A percentile compares a stretch with the other conserved stretches of the same genome.
phyloP scores from a whole-genome alignment of 2,888 invertebrate species.

The Acanthosoma haemorrhoidale region DNA sequence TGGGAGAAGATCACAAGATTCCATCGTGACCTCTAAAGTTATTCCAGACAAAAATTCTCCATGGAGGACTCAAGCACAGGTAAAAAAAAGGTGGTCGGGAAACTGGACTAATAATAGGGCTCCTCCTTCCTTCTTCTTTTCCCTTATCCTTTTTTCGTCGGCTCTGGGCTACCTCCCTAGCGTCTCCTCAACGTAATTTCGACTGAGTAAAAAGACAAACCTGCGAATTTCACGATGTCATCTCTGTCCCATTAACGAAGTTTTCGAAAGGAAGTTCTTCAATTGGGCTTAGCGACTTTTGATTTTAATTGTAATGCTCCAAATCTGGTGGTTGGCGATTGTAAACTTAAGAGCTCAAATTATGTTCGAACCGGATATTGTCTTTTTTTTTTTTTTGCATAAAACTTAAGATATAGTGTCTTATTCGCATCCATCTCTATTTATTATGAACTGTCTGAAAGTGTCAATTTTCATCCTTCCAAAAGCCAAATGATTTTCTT shows the following conservation, averaged over 20 bases:
- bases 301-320: too few relatives aligned
- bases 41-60: constrained; percentile 8
- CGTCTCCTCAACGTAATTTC: neutral
- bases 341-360: too few relatives aligned
- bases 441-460: too few relatives aligned
- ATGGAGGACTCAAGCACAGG: neutral
- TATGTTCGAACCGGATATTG: too few relatives aligned
- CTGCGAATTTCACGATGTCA: neutral
- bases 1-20: neutral
- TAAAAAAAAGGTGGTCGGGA: constrained; percentile 10
- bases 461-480: too few relatives aligned
- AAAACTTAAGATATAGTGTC: too few relatives aligned
- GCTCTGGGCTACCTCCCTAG: neutral
- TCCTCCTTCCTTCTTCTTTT: neutral
- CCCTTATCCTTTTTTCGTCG: neutral
- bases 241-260: neutral
- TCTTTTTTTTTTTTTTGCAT: too few relatives aligned
- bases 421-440: too few relatives aligned
- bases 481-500: too few relatives aligned
- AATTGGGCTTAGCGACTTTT: too few relatives aligned
- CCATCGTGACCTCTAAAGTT: neutral
- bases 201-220: neutral
- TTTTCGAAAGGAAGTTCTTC: neutral
- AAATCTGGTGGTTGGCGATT: too few relatives aligned
- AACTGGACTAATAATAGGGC: constrained; percentile 8